These are phyloP conservation scores for Conus betulinus DNA, from an alignment of 1,140 invertebrate species.

Conservation along the genomic window DNA sequence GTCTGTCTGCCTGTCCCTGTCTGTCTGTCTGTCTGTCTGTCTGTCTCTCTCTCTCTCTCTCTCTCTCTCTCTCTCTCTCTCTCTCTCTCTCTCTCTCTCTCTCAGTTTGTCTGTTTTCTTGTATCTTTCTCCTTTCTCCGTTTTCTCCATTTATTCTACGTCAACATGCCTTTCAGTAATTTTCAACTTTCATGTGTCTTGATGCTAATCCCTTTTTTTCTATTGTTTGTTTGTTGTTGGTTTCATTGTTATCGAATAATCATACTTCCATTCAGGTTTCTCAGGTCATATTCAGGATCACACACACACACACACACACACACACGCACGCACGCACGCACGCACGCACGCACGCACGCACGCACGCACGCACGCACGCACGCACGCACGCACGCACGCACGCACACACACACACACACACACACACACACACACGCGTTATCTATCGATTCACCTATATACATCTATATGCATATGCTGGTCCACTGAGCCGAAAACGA, in stretches of 20 bases:
- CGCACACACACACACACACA: too few species aligned
- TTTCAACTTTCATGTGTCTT: not conserved
- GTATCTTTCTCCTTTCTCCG: not conserved
- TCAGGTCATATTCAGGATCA: not conserved
- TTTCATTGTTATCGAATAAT: too few species aligned
- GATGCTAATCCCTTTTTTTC: not conserved
- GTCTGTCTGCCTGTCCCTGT: not conserved
- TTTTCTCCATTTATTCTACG: not conserved
- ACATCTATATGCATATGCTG: too few species aligned
- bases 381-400: not conserved
- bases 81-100: not conserved
- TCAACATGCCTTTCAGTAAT: too few species aligned
- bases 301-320: not conserved
- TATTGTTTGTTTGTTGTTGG: not conserved
- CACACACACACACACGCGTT: too few species aligned
- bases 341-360: not conserved
- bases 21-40: not conserved
- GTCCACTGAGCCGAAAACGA: too few species aligned
- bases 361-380: conserved; percentile 2
- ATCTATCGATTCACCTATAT: too few species aligned
- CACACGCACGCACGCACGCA: not conserved
- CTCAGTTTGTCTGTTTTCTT: not conserved
- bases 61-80: not conserved
- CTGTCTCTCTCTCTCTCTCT: not conserved
- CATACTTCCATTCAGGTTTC: too few species aligned